phyloP scores from a whole-genome alignment of 2,113 vertebrate species.

The Myiagra hebetior region DNA sequence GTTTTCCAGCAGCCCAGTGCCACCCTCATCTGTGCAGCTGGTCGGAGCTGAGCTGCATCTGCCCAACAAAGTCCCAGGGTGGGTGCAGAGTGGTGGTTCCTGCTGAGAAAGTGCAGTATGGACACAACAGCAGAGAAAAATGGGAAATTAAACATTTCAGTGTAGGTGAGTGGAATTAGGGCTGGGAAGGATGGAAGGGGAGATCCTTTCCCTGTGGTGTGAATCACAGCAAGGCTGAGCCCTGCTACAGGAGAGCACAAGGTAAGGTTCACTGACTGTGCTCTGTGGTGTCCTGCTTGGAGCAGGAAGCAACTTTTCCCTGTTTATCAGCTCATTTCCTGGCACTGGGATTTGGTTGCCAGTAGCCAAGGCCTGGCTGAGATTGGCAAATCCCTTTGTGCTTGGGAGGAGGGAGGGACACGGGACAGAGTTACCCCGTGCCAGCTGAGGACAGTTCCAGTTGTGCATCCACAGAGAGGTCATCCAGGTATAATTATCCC shows the following conservation, averaged over 20 bases:
- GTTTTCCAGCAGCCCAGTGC: background rate
- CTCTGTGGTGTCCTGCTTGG: background rate
- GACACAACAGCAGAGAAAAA: background rate
- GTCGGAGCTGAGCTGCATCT: background rate
- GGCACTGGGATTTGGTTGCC: background rate
- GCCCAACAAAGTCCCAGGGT: fast-evolving
- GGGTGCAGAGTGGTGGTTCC: fast-evolving
- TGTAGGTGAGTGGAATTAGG: background rate
- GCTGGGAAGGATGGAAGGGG: background rate
- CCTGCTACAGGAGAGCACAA: background rate
- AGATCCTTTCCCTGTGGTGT: background rate
- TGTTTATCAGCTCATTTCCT: background rate
- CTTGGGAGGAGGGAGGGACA: background rate
- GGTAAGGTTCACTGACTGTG: background rate
- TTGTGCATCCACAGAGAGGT: background rate
- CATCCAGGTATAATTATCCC: constrained; percentile 23
- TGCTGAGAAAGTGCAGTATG: background rate
- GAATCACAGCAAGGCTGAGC: fast-evolving
- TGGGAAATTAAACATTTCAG: fast-evolving
- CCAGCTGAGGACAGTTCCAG: background rate
- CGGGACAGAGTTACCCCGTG: background rate
- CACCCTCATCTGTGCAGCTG: background rate
- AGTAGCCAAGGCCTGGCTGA: background rate
- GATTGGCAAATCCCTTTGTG: background rate
- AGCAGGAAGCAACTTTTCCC: background rate